Conservation (phyloP, 2,888 invertebrate genomes). For the Uropetala carovei region DNA sequence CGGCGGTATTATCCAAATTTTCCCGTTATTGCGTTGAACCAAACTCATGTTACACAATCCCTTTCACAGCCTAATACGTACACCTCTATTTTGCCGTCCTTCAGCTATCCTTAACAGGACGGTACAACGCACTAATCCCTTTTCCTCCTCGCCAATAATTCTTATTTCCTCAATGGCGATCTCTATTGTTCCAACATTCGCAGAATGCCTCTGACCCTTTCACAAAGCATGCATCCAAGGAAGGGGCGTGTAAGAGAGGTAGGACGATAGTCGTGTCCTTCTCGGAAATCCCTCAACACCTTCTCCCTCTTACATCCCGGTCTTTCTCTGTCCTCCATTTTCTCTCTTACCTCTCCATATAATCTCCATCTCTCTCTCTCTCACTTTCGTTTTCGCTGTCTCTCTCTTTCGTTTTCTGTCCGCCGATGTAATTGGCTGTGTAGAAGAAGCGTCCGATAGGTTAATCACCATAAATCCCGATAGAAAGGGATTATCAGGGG, state of each 20-base stretch:
- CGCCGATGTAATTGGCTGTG: background rate
- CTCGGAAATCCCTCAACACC: background rate
- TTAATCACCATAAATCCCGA: slow-evolving; percentile 23
- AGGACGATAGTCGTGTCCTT: background rate
- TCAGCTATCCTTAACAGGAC: background rate
- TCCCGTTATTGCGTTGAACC: slow-evolving; percentile 2
- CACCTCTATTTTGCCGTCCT: background rate
- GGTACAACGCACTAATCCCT: background rate
- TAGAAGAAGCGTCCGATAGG: background rate
- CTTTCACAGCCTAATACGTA: background rate
- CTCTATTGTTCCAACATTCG: background rate
- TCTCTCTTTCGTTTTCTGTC: background rate
- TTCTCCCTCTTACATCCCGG: background rate
- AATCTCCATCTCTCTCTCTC: background rate
- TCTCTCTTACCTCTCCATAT: background rate
- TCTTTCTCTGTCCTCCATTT: background rate
- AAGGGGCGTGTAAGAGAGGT: background rate
- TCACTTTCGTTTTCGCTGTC: background rate
- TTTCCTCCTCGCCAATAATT: background rate
- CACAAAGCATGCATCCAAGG: background rate
- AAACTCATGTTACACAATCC: background rate
- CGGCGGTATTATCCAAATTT: background rate
- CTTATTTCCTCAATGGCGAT: background rate
- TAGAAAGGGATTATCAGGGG: background rate
- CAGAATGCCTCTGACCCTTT: slow-evolving; percentile 10